Base-by-base conservation (phyloP, 2,888 invertebrate genomes). In the Lypha dubia region DNA sequence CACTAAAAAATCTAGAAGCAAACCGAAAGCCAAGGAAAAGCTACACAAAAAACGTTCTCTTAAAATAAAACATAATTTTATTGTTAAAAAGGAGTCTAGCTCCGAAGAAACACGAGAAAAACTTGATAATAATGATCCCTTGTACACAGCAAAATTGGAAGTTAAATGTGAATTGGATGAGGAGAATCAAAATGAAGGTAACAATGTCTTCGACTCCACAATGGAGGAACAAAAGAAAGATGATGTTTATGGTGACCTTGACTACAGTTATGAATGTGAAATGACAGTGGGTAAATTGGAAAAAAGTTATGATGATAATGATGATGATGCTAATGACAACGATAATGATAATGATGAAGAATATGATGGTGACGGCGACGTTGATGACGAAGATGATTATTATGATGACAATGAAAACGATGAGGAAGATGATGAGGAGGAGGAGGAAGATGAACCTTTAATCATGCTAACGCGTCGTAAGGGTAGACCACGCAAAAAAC, bases 381-480 rank as follows among this genome's bases (percentile, higher is more conserved):
- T 74, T 5, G 53, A 46, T 2, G 53, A 82, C 4, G 68, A 76
- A 32, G 38, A 58, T 0, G 77, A 81, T 8, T 46, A 70, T 1
- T 68, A 79, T n/a, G 81, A 83, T 17, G 73, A 51, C 15, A 71
- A 81, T 1, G 83, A 80, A 5, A 60, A 74, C 15, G 58, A 32
- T n/a, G 15, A 44, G 24, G 71, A 56, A 51, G 67, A 80, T n/a
- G 22, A 68, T 32, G 63, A 82, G 41, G 67, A 58, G 8, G 68
- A 58, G 1, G 83, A 85, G 3, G 84, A 83, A 9, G 79, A 79
- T 28, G 82, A 76, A n/a, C 83, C 80, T 17, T 73, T 83, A 24
- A 79, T 85, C 15, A 58, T 75, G 51, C 51, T 81, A 20, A 53
- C 79, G 0, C 76, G 81, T 28, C 65, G 76, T 28, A 76, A 83